Base-by-base conservation (phyloP, 2,797 vertebrate species). In the Periparus ater region DNA sequence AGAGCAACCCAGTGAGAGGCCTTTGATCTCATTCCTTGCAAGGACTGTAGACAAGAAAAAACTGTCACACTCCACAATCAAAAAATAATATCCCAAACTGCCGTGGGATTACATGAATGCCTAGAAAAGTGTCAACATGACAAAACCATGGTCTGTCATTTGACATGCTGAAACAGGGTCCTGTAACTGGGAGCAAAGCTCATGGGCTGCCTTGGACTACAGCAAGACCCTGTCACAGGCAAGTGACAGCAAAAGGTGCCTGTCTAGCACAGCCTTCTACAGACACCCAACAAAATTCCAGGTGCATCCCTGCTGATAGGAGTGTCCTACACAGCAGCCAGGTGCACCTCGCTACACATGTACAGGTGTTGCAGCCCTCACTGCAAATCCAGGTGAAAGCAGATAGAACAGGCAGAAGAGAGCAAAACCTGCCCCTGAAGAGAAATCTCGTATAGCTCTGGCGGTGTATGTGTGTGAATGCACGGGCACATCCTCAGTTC, bases 391-490 rank as follows among this genome's bases (percentile, higher is more conserved):
- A 68, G 71, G 34, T 20, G 17, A 63, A 55, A 73, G 60, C 48
- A 89, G 40, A 36, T 1, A 19, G 16, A 40, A 54, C 2, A 34
- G 45, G n/a, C 32, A 82, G 40, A 51, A 30, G 7, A 70, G 40
- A 72, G 42, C 8, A 3, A 65, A 82, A n/a, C 22, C 12, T 38
- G 55, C 2, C 60, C 17, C 6, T 4, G 4, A 9, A 11, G 22
- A 62, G 48, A 32, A 47, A 72, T 9, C 17, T 66, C 1, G 0
- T 19, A 29, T 23, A 42, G 38, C 44, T 54, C 38, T 23, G 11
- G 55, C 0, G 0, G 10, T 7, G 5, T 8, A 25, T 2, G 1
- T 20, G 15, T 34, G 2, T 20, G 5, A 11, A 11, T 0, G 0
- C 9, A 7, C 30, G 18, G 4, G 23, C 19, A 23, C 11, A 8